Evolutionary conservation across 2,113 vertebrate species (phyloP), one percentile per base, ranked within the genome.

Genomic region (Passerina amoena): DNA sequence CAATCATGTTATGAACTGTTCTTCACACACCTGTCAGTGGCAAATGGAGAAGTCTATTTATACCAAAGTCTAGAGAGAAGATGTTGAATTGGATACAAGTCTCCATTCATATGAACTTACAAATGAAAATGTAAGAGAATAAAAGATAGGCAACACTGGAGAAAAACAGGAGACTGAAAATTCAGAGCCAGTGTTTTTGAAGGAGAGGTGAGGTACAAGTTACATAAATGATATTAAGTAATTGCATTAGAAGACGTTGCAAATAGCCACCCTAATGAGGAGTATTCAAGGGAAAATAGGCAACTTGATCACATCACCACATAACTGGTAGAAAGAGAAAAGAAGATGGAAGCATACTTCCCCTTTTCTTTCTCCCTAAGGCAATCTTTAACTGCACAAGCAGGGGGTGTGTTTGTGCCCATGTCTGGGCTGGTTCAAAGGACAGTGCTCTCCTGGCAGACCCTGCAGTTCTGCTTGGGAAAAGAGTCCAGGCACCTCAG

Each of bases 1-100:
- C 96, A 97, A 97, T 96, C 95, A 60, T 86, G 61, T 94, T 87
- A 57, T 42, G 50, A 95, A 86, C 93, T 97, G 95, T 92, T 95
- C 93, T 95, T 97, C 96, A 96, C 83, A 53, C 59, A 83, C 16
- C 3, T 76, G 94, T 96, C 96, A 97, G 86, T 37, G 45, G 96
- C 61, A 96, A 96, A 94, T 23, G 38, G 72, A 89, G 77, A 90
- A 80, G 65, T 63, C 87, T 94, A 64, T 96, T 94, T 86, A 87
- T 91, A 65, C 80, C 72, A 65, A 84, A 92, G 87, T 92, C 70
- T 53, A 72, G 37, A 87, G n/a, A 48, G 59, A 86, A 92, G 73
- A 42, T 35, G 48, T 33, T 57, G 45, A 75, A 93, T 16, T 54
- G 25, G 40, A 89, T 64, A 66, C 31, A 92, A 84, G 66, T 18